Percentiles rank a stretch among this genome's conserved stretches.
Evolutionary conservation across 2,113 vertebrate species (phyloP).

Genomic region (Monopterus albus): DNA sequence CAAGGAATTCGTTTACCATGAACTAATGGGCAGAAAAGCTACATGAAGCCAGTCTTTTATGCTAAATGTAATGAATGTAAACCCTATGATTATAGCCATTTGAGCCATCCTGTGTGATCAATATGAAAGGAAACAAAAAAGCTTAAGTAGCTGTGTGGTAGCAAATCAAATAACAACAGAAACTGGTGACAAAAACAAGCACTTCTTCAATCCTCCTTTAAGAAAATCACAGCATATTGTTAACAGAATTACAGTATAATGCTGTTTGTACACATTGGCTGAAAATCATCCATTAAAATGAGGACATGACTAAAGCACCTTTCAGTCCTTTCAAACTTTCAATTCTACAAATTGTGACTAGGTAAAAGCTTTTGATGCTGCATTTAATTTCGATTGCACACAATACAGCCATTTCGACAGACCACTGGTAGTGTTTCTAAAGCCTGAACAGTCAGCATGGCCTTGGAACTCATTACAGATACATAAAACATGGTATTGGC

Average conservation of each 20-base stretch:
- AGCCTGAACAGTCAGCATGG: slow-evolving; percentile 59
- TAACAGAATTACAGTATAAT: slow-evolving; percentile 37
- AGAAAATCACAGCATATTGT: slow-evolving; percentile 2
- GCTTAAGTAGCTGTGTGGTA: not conserved
- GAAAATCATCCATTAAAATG: slow-evolving; percentile 49
- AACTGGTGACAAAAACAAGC: slow-evolving; percentile 13
- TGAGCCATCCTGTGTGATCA: too few species aligned
- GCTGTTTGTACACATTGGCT: slow-evolving; percentile 20
- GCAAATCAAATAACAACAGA: slow-evolving; percentile 14
- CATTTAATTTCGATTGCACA: slow-evolving; percentile 54
- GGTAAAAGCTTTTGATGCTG: slow-evolving; percentile 57
- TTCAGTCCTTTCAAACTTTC: slow-evolving; percentile 55
- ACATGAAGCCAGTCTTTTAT: too few species aligned
- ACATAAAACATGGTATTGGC: slow-evolving; percentile 72
- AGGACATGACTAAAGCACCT: slow-evolving; percentile 36
- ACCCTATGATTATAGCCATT: too few species aligned
- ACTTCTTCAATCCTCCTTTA: not conserved
- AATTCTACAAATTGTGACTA: slow-evolving; percentile 55
- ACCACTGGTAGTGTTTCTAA: slow-evolving; percentile 43
- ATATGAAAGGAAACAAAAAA: too few species aligned
- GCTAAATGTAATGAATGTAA: not conserved
- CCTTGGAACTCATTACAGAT: slow-evolving; percentile 74
- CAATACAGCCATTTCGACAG: slow-evolving; percentile 46
- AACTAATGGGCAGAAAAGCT: not conserved
- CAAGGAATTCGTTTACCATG: not conserved